Percentiles rank a stretch among this genome's conserved stretches.
phyloP scores from a whole-genome alignment of 2,888 invertebrate species.

The Rhingia campestris region DNA sequence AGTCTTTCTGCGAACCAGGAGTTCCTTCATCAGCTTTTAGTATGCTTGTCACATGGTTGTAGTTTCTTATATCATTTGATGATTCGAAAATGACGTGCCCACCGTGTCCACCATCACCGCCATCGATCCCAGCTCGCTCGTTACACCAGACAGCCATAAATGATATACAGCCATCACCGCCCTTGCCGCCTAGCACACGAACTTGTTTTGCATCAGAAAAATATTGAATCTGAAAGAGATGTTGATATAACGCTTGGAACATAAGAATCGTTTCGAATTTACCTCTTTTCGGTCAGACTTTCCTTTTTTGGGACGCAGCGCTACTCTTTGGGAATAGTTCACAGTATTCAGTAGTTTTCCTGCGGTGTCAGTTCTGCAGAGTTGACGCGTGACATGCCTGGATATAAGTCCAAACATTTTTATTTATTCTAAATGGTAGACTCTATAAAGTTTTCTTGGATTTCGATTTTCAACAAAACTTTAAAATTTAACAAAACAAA shows the following conservation, averaged over 20 bases:
- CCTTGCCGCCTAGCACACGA: slow-evolving; percentile 90
- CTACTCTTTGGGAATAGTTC: slow-evolving; percentile 75
- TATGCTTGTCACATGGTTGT: slow-evolving; percentile 86
- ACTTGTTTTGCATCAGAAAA: slow-evolving; percentile 90
- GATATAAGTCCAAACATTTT: slow-evolving; percentile 50
- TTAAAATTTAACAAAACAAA: neutral
- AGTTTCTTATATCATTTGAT: slow-evolving; percentile 86
- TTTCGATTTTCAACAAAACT: neutral
- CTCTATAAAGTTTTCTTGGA: neutral
- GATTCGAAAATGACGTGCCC: slow-evolving; percentile 95
- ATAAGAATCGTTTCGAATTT: slow-evolving; percentile 33
- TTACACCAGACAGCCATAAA: slow-evolving; percentile 92
- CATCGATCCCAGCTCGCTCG: slow-evolving; percentile 96
- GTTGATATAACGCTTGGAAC: neutral
- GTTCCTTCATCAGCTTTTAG: slow-evolving; percentile 88
- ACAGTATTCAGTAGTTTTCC: slow-evolving; percentile 11
- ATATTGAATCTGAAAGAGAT: slow-evolving; percentile 83
- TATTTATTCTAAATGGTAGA: neutral
- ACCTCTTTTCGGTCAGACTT: slow-evolving; percentile 83
- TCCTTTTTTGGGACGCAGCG: slow-evolving; percentile 83
- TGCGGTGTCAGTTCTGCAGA: slow-evolving; percentile 29
- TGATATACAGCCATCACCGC: slow-evolving; percentile 96
- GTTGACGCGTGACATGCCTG: slow-evolving; percentile 36
- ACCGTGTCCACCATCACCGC: slow-evolving; percentile 97
- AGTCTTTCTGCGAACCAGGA: slow-evolving; percentile 89